Evolutionary conservation across 2,888 invertebrate species (phyloP), one percentile per base, ranked within the genome.

Genomic region (Amphimallon solstitiale): DNA sequence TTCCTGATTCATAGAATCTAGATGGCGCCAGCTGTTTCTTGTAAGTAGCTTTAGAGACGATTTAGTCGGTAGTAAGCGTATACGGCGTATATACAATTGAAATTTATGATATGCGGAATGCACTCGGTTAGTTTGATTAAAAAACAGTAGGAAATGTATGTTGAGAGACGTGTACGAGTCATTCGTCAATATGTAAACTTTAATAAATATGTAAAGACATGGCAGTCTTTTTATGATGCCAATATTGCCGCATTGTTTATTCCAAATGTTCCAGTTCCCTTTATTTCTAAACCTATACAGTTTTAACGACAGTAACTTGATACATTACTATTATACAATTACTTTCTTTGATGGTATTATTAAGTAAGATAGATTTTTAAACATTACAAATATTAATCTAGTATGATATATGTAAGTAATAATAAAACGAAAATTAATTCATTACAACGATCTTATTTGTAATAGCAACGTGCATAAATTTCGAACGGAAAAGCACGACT

Each of bases 1-100:
- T 62, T 62, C 48, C 62, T 48, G 51, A 51, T 48, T 49, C 62
- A 51, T 43, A 62, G 46, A 40, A 62, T 48, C 51, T 62, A 49
- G 62, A 61, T 51, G 62, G 62, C 62, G 62, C 62, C 62, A 43
- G 40, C 29, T 51, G 48, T 40, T 62, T 10, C 43, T 45, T 45
- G 56, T 43, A 54, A 54, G 40, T 54, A 59, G 29, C 29, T 59
- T 43, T 15, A 7, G 6, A 23, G 45, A 34, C 14, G 56, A 17
- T 14, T 14, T 21, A 7, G 9, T 15, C 43, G 43, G 29, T 14
- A 21, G n/a, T 29, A 56, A 21, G 17, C n/a, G 6, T 37, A 38
- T 54, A 21, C 12, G 14, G 38, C 12, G 14, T 52, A 35, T 34
- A 46, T 4, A 23, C 34, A 10, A 23, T 60, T 60, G 59, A 60